Base-by-base conservation (phyloP, 2,797 vertebrate species). In the Dicrostonyx torquatus region DNA sequence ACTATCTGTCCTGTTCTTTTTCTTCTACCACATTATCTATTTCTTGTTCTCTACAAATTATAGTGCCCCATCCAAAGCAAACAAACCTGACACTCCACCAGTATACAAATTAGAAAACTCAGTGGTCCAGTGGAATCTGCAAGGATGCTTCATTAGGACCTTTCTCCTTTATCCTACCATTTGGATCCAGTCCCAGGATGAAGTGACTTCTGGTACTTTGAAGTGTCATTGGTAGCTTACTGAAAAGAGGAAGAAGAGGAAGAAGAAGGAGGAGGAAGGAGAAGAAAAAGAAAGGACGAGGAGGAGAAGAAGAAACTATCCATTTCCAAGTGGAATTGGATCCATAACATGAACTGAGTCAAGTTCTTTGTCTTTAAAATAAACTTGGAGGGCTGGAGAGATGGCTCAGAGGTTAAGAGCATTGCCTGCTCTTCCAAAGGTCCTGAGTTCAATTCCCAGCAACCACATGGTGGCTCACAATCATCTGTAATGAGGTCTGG, bases 161-260 rank as follows among this genome's bases (percentile, higher is more conserved):
- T 84, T 91, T 72, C 37, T 79, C 4, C 13, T 34, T 62, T 37
- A 5, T 37, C 31, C 11, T 75, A 50, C 1, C 11, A 53, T 72
- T 73, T 68, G 24, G 12, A 40, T 45, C 26, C 77, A 48, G 31
- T 88, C 40, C 78, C 37, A 78, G 29, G 83, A 82, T 4, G 10
- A 93, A 96, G 8, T 37, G 4, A 2, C 26, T 80, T 90, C 40
- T 66, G 45, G 58, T 31, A 66, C 26, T 83, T 85, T 76, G 43
- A 88, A 91, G 87, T 95, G 68, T 50, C 11, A 84, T 89, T 45
- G 40, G 7, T 87, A 75, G n/a, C 64, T 90, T 62, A 83, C 24
- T 5, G 0, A 18, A 45, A 60, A 14, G 9, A 60, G 15, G 53
- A 53, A 18, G 53, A 53, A 53, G 53, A 53, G 18, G 53, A 18